Evolutionary conservation across 2,113 vertebrate genomes (phyloP), one percentile per base, ranked within the genome.

Genomic region (Sterna hirundo): DNA sequence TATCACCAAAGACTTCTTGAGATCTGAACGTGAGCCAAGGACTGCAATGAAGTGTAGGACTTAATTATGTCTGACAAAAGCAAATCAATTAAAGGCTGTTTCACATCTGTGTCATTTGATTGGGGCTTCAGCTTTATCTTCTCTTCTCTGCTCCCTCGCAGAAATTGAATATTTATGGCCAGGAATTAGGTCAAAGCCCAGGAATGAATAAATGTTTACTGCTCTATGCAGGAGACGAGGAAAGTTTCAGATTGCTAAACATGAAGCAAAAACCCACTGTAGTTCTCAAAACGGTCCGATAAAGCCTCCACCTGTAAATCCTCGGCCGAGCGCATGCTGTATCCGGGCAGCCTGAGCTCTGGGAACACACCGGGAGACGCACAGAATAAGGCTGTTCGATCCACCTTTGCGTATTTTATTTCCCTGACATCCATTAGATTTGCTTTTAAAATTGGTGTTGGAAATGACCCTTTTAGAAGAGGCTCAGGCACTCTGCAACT

Each of bases 1-100:
- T 93, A 95, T 95, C 93, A 65, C 86, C 30, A 61, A 94, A 74
- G 96, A 57, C 70, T 90, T 83, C 75, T 72, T 16, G 5, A 91
- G 91, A 93, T 93, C 86, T 85, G 95, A 91, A 55, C 9, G 2
- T 1, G 20, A 91, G 96, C 94, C 96, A 97, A 91, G 75, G 69
- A 58, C 92, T 64, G 93, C 92, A 92, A 62, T 47, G 90, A 94
- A 96, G 94, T 68, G 79, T 6, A 94, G 81, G 84, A 93, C 84
- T 94, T 95, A 79, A 97, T 97, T 96, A 95, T 5, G 75, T 77
- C 91, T 91, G 91, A 96, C 94, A 95, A 97, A 97, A 88, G 91
- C 81, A 86, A 93, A 96, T 94, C 96, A 94, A 95, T 97, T 94
- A 95, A 95, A 94, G 70, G 58, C 77, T 66, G 49, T 29, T 83